Percentiles rank a stretch among this genome's conserved stretches.
These are phyloP conservation scores for Alviniconcha marisindica DNA, from an alignment of 1,140 invertebrate species.

Conservation along the genomic window DNA sequence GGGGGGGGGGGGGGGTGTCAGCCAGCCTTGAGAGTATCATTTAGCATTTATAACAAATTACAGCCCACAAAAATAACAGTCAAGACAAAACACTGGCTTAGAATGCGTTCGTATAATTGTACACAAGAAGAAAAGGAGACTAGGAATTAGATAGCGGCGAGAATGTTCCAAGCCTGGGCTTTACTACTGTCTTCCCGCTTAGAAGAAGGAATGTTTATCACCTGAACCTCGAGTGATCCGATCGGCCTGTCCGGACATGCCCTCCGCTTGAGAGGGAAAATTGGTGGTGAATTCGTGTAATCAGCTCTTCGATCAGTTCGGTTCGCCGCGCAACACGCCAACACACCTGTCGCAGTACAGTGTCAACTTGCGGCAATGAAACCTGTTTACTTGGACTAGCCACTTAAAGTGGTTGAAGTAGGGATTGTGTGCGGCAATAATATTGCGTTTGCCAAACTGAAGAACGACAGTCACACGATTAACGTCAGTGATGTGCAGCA, in stretches of 20 bases:
- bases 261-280: conserved; percentile 1
- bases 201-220: background rate
- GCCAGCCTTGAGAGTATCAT: too few species aligned
- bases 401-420: too few species aligned
- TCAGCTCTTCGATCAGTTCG: too few species aligned
- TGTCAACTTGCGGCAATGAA: background rate
- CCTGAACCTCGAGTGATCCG: background rate
- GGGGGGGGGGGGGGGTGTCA: background rate
- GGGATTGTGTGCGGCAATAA: too few species aligned
- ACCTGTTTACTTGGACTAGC: background rate
- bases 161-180: background rate
- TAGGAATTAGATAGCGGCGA: background rate
- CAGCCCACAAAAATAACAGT: too few species aligned
- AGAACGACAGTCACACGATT: too few species aligned
- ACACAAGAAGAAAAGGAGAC: background rate
- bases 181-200: background rate
- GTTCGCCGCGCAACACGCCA: background rate
- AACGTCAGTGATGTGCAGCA: too few species aligned
- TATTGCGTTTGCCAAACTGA: too few species aligned
- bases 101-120: too few species aligned
- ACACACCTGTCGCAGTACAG: background rate
- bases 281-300: too few species aligned
- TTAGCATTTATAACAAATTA: too few species aligned
- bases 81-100: too few species aligned
- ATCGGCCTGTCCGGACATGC: background rate